These are phyloP conservation scores for Pseudochirops corinnae DNA, from an alignment of 2,797 vertebrate species.

Conservation along the genomic window DNA sequence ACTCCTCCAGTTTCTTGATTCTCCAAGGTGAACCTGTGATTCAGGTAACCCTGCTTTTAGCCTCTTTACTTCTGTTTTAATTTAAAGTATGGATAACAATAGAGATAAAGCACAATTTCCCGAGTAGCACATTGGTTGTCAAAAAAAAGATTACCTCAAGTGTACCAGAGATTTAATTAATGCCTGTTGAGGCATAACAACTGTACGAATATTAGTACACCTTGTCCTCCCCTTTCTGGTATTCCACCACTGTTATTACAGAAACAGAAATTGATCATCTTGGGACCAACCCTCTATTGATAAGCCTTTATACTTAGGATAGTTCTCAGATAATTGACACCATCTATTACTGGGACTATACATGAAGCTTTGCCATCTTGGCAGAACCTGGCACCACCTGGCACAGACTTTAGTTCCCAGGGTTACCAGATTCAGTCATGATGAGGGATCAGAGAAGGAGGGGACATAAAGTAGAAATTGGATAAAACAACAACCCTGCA, in stretches of 20 bases:
- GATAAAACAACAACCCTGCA: constrained; percentile 21
- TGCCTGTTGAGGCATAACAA: not conserved
- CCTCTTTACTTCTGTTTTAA: not conserved
- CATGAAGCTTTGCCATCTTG: not conserved
- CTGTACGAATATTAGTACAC: not conserved
- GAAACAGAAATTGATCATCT: not conserved
- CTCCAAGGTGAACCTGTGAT: not conserved
- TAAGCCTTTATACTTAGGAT: not conserved
- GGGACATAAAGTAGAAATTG: not conserved
- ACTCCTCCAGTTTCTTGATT: not conserved
- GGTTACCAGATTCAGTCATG: not conserved
- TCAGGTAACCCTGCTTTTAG: not conserved
- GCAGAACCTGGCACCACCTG: not conserved
- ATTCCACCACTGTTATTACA: not conserved
- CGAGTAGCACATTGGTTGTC: not conserved
- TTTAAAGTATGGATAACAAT: not conserved
- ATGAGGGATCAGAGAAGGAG: not conserved
- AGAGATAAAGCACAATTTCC: not conserved
- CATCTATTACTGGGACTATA: not conserved
- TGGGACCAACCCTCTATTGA: not conserved
- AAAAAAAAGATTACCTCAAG: not conserved
- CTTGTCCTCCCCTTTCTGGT: not conserved
- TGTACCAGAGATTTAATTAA: not conserved
- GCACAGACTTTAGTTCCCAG: not conserved
- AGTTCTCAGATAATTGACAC: not conserved